Evolutionary conservation across 2,888 invertebrate genomes (phyloP), one percentile per base, ranked within the genome.

Genomic region (Aphidius colemani): DNA sequence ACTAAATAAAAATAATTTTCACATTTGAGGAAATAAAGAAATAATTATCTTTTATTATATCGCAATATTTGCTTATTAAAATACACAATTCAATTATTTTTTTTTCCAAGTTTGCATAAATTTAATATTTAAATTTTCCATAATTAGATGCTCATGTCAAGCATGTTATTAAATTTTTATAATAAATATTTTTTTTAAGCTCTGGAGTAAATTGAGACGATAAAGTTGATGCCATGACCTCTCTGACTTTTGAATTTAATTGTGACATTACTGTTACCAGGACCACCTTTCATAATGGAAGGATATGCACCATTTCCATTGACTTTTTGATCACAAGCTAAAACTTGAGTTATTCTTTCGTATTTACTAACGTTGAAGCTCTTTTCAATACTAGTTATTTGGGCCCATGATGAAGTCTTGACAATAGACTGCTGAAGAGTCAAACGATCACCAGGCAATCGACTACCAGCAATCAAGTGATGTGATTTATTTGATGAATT

Each of bases 211-310:
- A 68, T 9, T 9, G 62, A 59, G n/a, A 70, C 69, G 3, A 57
- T 1, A 18, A 83, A 84, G 66, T 82, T 82, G 61, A 85, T 77
- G 46, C 81, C 76, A 59, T 76, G 72, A 40, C 81, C 78, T 30
- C 80, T 75, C 65, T 82, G 78, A 18, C 84, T 83, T 69, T 81
- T 83, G 70, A 84, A 79, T 63, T 77, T 78, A 8, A 84, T 71
- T 3, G 75, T 75, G 2, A 77, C 82, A 40, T 64, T 71, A 2
- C 64, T 69, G 30, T 66, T 64, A 7, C 79, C 78, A 1, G 82
- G 77, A 7, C 84, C 84, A 8, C 84, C 84, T 1, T 59, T 66
- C 3, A 71, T 66, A 1, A 85, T 69, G 3, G 72, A 75, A 1
- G 79, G 81, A 66, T 74, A 81, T 55, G 83, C 84, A 7, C 84